Base-by-base conservation (phyloP, 2,888 invertebrate species). In the Sphecodes monilicornis region DNA sequence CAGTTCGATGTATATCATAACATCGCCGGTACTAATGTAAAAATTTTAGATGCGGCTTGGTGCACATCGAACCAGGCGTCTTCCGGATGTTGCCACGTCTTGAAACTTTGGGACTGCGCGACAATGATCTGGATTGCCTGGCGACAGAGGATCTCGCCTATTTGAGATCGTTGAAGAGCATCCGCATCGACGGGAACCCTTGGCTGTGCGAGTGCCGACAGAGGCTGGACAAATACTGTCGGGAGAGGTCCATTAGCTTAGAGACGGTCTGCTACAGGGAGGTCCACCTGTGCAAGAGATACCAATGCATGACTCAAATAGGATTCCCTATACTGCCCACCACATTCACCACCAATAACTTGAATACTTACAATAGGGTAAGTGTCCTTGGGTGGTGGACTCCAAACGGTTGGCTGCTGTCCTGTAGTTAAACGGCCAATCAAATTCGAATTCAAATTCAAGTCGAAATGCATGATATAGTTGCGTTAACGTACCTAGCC, bases 81-180 rank as follows among this genome's bases (percentile, higher is more conserved):
- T 93, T 92, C 46, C 86, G 86, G 26, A 46, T 72, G 50, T 43
- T 89, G 29, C 83, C 82, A 1, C 85, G 43, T 26, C 82, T 93
- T n/a, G 91, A 92, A 76, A 89, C 82, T 1, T 82, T 93, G 18
- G 91, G 90, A 32, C 69, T 93, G 66, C 90, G 91, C 46, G 91
- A 93, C 71, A 93, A 93, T 71, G 93, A 93, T 78, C 87, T 93
- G 29, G 91, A 92, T 85, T 93, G 93, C 74, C 78, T 93, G 32
- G 90, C 92, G 41, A 86, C 87, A 43, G 90, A 93, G 26, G 88
- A 91, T 11, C 76, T 93, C 16, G 50, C 75, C 0, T 74, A 86
- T 18, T 75, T 93, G 57, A 78, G 77, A 6, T 78, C 36, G 10
- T 86, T 93, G 10, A 90, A 68, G n/a, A 86, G 80, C 13, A 85